Base-by-base conservation (phyloP, 2,888 invertebrate genomes). In the Halictus quadricinctus region DNA sequence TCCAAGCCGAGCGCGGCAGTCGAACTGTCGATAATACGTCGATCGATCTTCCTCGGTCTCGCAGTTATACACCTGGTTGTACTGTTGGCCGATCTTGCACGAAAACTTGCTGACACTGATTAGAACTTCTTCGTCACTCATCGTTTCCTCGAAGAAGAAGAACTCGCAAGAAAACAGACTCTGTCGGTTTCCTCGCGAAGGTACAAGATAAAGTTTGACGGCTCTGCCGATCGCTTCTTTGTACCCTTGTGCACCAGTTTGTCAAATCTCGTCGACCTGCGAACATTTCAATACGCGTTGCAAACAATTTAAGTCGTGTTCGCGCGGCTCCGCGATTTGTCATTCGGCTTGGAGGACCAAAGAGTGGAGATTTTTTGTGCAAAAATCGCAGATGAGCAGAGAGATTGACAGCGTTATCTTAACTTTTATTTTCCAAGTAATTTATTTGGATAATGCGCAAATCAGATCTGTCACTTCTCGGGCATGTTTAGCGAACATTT, bases 11-110 rank as follows among this genome's bases (percentile, higher is more conserved):
- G 66, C 78, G 73, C 77, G 83, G 74, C 84, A 83, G 85, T 64
- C 64, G 76, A 77, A 76, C 81, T 86, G 81, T 86, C 84, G 86
- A 89, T 88, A 89, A 88, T 85, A 81, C 77, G 79, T 58, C 88
- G 81, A 88, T 88, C 87, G 88, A 88, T 87, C 81, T 86, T 46
- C 48, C 41, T 36, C 76, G 64, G 58, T 77, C 80, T 64, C 60
- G 3, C 66, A 46, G 66, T 66, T 69, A 10, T 58, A n/a, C n/a
- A 10, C 12, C 64, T 54, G 54, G 29, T 78, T 66, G 50, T 29
- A 29, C 64, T 7, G 15, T 64, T 29, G 64, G 64, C 29, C 64
- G 64, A 25, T 64, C 29, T 64, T 64, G 12, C 64, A 13, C 64
- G 64, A 64, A 64, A 29, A 64, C 64, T 64, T 29, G 64, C 29